Evolutionary conservation across 2,888 invertebrate species (phyloP).

Genomic region (Conomelus anceps): DNA sequence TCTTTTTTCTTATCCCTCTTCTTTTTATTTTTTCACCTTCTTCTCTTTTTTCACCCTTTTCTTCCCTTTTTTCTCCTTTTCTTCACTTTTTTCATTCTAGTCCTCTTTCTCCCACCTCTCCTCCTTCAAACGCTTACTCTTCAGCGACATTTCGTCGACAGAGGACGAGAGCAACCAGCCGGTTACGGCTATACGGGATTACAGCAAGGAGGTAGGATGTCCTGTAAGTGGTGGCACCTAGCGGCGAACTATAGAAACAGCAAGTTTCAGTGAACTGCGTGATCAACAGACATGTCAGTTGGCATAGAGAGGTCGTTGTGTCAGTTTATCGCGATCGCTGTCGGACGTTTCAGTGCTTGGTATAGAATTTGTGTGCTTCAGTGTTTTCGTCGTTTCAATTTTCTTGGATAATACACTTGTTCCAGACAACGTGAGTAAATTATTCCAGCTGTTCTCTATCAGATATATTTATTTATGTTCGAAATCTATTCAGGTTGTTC

Average conservation of each 20-base stretch:
- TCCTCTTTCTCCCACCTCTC: too few species aligned
- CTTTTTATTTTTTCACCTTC: too few species aligned
- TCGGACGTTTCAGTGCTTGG: background rate
- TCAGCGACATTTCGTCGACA: background rate
- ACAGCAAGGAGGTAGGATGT: background rate
- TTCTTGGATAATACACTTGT: background rate
- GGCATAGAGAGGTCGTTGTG: background rate
- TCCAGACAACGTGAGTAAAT: background rate
- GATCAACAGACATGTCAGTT: background rate
- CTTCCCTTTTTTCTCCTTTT: too few species aligned
- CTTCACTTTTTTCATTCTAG: too few species aligned
- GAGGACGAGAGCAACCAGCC: too few species aligned
- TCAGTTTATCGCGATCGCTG: background rate
- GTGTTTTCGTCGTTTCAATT: background rate
- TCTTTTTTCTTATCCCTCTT: too few species aligned
- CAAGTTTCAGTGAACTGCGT: background rate
- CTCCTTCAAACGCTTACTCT: too few species aligned
- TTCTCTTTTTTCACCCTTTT: too few species aligned
- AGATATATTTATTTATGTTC: background rate
- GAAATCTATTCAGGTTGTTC: background rate
- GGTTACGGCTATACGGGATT: background rate
- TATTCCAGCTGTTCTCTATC: background rate
- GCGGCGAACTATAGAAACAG: background rate
- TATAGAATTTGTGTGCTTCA: background rate
- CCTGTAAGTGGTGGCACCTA: background rate